Conservation (phyloP, 1,140 invertebrate genomes). For the Rhagoletis pomonella region DNA sequence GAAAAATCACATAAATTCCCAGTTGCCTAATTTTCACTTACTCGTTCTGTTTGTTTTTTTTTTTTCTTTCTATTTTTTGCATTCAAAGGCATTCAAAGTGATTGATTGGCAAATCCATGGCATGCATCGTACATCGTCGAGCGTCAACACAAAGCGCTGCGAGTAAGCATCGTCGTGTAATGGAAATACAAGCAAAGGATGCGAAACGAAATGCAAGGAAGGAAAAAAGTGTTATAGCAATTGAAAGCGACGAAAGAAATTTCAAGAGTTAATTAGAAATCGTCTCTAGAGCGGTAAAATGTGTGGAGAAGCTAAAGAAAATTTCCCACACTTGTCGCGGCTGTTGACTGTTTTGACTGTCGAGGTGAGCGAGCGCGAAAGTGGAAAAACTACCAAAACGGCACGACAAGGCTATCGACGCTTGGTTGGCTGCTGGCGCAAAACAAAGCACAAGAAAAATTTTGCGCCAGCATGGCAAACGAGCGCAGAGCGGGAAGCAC, state of each 20-base stretch:
- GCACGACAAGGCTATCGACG: background rate
- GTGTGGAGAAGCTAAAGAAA: constrained; percentile 12
- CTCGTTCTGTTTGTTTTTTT: background rate
- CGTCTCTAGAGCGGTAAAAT: background rate
- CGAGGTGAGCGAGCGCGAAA: constrained; percentile 21
- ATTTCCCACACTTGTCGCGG: constrained; percentile 25
- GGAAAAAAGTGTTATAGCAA: background rate
- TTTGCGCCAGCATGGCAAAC: background rate
- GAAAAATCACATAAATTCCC: constrained; percentile 51
- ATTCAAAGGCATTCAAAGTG: constrained; percentile 35
- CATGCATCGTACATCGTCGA: constrained; percentile 12
- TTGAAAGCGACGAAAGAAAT: constrained; percentile 7
- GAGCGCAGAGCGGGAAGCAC: background rate
- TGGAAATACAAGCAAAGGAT: background rate
- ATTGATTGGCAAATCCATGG: constrained; percentile 50
- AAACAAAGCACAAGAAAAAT: background rate
- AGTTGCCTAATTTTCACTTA: constrained; percentile 46
- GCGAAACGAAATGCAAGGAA: too few species aligned
- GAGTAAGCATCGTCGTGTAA: background rate
- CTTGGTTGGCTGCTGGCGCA: background rate
- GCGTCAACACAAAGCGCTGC: background rate
- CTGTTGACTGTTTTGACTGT: background rate
- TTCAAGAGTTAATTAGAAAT: constrained; percentile 46
- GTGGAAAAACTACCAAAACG: constrained; percentile 31
- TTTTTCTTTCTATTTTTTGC: background rate